These are phyloP conservation scores for Ceratoteleas bidentatus DNA, from an alignment of 1,140 invertebrate genomes.

Conservation along the genomic window DNA sequence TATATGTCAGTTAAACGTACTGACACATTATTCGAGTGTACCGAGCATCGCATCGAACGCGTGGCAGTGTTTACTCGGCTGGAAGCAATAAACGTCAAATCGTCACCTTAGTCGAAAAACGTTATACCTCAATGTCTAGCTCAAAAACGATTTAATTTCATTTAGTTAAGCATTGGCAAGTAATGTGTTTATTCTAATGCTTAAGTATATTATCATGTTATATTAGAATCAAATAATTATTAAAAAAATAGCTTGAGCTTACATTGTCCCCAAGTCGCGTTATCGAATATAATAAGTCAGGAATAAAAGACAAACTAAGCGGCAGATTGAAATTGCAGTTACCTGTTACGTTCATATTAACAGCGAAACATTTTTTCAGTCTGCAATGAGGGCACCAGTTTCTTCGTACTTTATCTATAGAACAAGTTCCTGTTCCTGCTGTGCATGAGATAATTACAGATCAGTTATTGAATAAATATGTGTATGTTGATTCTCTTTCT, in stretches of 20 bases:
- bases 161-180: too few relatives aligned
- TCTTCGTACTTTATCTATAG: slow-evolving; percentile 90
- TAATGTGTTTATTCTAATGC: too few relatives aligned
- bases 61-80: slow-evolving; percentile 71
- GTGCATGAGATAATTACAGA: neutral
- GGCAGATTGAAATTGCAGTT: slow-evolving; percentile 58
- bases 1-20: slow-evolving; percentile 68
- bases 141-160: neutral
- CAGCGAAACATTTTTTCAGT: slow-evolving; percentile 88
- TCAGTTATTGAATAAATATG: slow-evolving; percentile 62
- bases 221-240: too few relatives aligned
- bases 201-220: too few relatives aligned
- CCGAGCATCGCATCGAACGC: slow-evolving; percentile 61
- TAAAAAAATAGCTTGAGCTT: too few relatives aligned
- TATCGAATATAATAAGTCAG: too few relatives aligned
- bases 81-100: slow-evolving; percentile 25
- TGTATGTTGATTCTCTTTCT: too few relatives aligned
- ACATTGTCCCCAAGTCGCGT: too few relatives aligned
- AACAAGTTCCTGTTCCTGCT: slow-evolving; percentile 88
- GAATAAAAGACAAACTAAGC: neutral
- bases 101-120: neutral
- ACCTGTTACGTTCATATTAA: slow-evolving; percentile 91
- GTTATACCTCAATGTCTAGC: neutral
- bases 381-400: slow-evolving; percentile 95
- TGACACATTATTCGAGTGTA: slow-evolving; percentile 50